Evolutionary conservation across 2,113 vertebrate species (phyloP).

Genomic region (Semicossyphus pulcher): DNA sequence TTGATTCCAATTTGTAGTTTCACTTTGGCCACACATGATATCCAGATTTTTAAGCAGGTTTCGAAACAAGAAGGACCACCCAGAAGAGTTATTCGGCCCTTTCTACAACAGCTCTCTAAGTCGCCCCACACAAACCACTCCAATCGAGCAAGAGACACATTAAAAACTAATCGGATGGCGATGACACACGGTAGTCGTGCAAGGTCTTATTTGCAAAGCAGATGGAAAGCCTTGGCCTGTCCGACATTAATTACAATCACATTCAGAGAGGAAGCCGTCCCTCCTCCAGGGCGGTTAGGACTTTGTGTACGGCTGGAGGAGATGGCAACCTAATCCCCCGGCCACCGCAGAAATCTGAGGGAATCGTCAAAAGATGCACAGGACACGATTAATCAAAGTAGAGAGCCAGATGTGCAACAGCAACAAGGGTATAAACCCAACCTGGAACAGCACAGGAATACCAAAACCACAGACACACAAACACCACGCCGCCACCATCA

Average conservation of each 20-base stretch:
- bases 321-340: conserved; percentile 80
- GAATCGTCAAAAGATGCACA: conserved; percentile 80
- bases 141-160: conserved; percentile 61
- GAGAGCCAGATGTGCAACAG: conserved; percentile 77
- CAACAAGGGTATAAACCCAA: conserved; percentile 50
- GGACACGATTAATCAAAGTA: conserved; percentile 77
- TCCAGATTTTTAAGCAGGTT: conserved; percentile 66
- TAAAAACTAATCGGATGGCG: conserved; percentile 76
- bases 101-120: conserved; percentile 21
- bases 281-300: conserved; percentile 76
- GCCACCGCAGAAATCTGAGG: conserved; percentile 73
- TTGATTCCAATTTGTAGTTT: conserved; percentile 70
- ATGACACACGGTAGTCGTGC: conserved; percentile 79
- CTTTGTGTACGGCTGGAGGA: conserved; percentile 77
- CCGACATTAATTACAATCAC: conserved; percentile 83
- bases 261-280: conserved; percentile 79
- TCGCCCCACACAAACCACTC: conserved; percentile 29
- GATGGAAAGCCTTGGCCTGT: conserved; percentile 82
- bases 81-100: conserved; percentile 55
- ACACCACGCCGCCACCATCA: conserved; percentile 47
- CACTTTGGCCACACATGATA: conserved; percentile 69
- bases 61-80: conserved; percentile 73
- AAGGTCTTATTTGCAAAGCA: conserved; percentile 79
- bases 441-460: conserved; percentile 58
- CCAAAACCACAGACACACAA: conserved; percentile 70